These are phyloP conservation scores for Pelmatolapia mariae DNA, from an alignment of 2,113 vertebrate species.

Conservation along the genomic window DNA sequence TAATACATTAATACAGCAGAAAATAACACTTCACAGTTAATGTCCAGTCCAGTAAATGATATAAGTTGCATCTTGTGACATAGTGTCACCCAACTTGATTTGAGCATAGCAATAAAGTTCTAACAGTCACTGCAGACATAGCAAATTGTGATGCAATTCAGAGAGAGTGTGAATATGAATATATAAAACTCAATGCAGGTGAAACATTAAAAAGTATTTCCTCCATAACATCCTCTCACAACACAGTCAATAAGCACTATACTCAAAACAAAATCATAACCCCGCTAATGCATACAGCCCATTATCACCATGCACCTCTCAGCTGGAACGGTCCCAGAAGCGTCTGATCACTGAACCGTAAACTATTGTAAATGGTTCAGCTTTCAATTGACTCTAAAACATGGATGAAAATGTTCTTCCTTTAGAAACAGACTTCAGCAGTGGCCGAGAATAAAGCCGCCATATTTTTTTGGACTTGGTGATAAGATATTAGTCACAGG, in stretches of 20 bases:
- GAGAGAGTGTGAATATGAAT: background rate
- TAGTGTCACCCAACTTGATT: background rate
- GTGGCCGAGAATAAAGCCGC: background rate
- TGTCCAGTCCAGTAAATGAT: background rate
- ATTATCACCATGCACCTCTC: conserved; percentile 14
- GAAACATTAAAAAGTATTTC: conserved; percentile 8
- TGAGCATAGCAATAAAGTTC: background rate
- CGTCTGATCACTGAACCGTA: conserved; percentile 3
- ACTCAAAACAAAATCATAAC: conserved; percentile 22
- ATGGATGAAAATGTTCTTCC: background rate
- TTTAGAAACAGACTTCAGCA: background rate
- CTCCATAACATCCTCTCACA: background rate
- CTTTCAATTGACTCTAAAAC: background rate
- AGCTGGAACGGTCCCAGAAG: background rate
- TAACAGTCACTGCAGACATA: background rate
- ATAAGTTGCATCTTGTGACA: background rate
- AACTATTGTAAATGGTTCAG: background rate
- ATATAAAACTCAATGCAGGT: conserved; percentile 7
- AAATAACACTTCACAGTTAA: background rate
- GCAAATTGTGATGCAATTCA: background rate
- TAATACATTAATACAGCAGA: background rate
- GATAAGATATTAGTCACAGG: conserved; percentile 11
- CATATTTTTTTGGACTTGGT: conserved; percentile 1
- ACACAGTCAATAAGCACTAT: conserved; percentile 1
- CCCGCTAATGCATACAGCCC: conserved; percentile 23